Evolutionary conservation across 2,888 invertebrate genomes (phyloP), one percentile per base, ranked within the genome.

Genomic region (Tuberolachnus salignus): DNA sequence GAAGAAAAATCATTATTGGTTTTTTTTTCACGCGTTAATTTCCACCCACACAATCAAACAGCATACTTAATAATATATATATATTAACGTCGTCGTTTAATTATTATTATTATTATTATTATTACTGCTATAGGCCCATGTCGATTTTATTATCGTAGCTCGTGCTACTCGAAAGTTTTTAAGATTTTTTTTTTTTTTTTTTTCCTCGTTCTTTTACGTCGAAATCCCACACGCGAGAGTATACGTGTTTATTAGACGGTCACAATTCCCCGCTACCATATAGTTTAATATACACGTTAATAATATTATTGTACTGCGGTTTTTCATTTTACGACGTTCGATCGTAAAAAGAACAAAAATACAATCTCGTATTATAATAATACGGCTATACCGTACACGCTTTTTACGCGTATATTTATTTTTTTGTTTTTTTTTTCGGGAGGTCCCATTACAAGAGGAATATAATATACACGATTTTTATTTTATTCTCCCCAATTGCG

Each of bases 341-440:
- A 46, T 71, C 71, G 59, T 71, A 71, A 71, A 70, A 61, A 66
- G 19, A 26, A 44, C 46, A 34, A 34, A 34, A 34, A 34, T n/a
- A 42, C 55, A 23, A 57, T 23, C 55, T 57, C 6, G n/a, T n/a
- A n/a, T n/a, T n/a, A n/a, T 4, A 34, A 34, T 34, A 34, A 34
- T 34, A 34, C 34, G 34, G n/a, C n/a, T n/a, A n/a, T n/a, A 34
- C 6, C 34, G 34, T 34, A 34, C 6, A 34, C 34, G 34, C 34
- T 57, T 46, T 70, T 70, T 55, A 34, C 44, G 16, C 16, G 26
- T 69, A 16, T 26, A 11, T 23, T 66, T n/a, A n/a, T n/a, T n/a
- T n/a, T n/a, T n/a, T n/a, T n/a, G n/a, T n/a, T n/a, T 69, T 55
- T 46, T 69, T 69, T 69, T 69, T 69, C 42, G 57, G 44, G 2